Conservation (phyloP, 2,797 vertebrate species). For the Scolopax rusticola region DNA sequence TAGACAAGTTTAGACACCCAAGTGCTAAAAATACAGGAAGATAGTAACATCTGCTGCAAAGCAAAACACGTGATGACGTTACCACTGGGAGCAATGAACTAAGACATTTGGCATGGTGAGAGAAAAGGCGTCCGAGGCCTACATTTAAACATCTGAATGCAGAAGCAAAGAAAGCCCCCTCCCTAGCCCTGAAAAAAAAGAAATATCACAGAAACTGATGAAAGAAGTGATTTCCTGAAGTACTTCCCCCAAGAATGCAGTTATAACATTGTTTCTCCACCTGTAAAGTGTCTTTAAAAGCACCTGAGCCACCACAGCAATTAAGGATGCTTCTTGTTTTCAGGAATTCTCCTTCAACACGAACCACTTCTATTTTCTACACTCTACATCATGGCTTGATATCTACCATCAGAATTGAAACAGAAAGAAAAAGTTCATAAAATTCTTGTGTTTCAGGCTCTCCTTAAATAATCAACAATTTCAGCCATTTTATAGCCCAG, state of each 20-base stretch:
- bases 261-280: neutral
- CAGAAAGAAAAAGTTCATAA: neutral
- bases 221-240: neutral
- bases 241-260: neutral
- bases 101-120: neutral
- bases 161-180: neutral
- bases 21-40: slow-evolving; percentile 50
- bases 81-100: neutral
- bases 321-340: neutral
- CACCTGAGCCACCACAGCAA: neutral
- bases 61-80: neutral
- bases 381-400: neutral
- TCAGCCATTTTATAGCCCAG: neutral
- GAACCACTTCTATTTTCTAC: neutral
- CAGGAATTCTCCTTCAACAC: neutral
- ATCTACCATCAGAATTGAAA: neutral
- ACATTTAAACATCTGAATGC: neutral
- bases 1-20: slow-evolving; percentile 49
- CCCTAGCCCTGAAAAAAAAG: neutral
- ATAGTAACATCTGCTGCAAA: slow-evolving; percentile 52
- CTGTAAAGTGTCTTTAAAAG: neutral
- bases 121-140: neutral
- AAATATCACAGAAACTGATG: neutral
- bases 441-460: neutral
- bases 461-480: neutral